Conservation (phyloP, 2,888 invertebrate species). For the Oasisia sp. region DNA sequence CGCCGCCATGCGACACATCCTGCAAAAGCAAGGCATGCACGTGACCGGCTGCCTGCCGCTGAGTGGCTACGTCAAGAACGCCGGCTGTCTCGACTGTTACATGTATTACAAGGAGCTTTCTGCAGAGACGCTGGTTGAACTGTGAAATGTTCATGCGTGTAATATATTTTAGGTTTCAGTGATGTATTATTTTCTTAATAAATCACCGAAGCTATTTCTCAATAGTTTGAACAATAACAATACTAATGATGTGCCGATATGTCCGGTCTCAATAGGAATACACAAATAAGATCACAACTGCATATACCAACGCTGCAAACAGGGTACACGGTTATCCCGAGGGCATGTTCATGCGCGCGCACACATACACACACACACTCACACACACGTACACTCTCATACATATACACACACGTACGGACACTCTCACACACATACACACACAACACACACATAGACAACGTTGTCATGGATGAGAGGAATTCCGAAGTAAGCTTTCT, state of each 20-base stretch:
- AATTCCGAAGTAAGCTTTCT: no score
- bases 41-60: neutral
- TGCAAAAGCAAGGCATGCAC: conserved; percentile 24
- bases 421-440: neutral
- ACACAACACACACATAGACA: neutral
- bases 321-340: neutral
- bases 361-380: neutral
- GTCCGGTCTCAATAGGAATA: neutral
- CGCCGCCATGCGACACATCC: conserved; percentile 22
- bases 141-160: neutral
- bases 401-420: neutral
- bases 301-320: no score
- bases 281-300: neutral
- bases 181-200: neutral
- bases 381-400: no score
- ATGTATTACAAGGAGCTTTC: conserved; percentile 22
- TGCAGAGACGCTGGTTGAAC: neutral
- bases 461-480: no score
- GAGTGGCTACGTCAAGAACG: neutral
- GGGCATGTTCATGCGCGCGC: neutral
- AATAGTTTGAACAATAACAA: neutral
- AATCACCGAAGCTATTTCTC: neutral
- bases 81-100: conserved; percentile 14
- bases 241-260: neutral
- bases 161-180: neutral